Base-by-base conservation (phyloP, 2,113 vertebrate species). In the Nymphicus hollandicus region DNA sequence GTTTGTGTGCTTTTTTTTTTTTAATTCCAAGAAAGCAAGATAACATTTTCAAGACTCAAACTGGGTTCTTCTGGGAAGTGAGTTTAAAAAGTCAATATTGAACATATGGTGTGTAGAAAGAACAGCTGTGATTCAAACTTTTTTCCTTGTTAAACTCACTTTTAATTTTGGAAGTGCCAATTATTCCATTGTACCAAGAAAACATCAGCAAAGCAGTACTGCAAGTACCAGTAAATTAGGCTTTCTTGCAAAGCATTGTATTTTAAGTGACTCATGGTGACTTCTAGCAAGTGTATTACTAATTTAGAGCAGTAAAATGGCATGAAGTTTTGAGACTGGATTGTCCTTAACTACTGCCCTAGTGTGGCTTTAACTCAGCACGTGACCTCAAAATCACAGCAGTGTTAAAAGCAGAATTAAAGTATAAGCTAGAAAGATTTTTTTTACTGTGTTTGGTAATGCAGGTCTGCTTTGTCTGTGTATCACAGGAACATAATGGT, bases 221-320 rank as follows among this genome's bases (percentile, higher is more conserved):
- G 13, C 60, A 85, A 77, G 35, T 88, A 86, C 33, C 31, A 56
- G n/a, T 86, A 93, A 96, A 94, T 94, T 92, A 93, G 77, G 19
- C 37, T 53, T 93, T 92, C 91, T 87, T 97, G 47, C 81, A 88
- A 87, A 92, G 68, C 50, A 69, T 41, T 89, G 11, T 35, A 60
- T 91, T 81, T 94, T 69, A 96, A 95, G 70, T 94, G 80, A 96
- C 37, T 96, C 77, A 87, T 10, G 10, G 55, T 60, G 24, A 39
- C 41, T 95, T 86, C 90, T 88, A 94, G 33, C 17, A 77, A 93
- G 78, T 37, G 3, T 47, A 37, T 78, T 96, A 79, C 70, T 91
- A 89, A 96, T 96, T 91, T 69, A 91, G 58, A 69, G 71, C 73
- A 92, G 50, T 66, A 95, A 97, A 86, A 37, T 91, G 46, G 25